phyloP scores from a whole-genome alignment of 37 sponge, comb jelly and placozoan species.

The Oopsacas minuta region DNA sequence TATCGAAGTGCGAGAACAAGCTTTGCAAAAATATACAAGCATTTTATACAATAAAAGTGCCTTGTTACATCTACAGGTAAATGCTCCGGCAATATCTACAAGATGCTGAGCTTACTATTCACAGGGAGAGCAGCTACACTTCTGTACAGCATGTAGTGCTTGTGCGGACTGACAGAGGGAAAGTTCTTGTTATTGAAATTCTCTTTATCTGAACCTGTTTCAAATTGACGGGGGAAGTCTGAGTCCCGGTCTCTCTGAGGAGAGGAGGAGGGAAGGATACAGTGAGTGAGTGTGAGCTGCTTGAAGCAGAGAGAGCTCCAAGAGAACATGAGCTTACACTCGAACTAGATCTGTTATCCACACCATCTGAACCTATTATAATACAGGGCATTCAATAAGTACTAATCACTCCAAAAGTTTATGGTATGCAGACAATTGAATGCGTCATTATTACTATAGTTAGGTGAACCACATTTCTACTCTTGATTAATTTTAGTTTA shows the following conservation, averaged over 20 bases:
- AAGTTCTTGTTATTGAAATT: not conserved
- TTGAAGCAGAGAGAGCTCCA: not conserved
- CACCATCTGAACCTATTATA: not conserved
- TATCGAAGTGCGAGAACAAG: slow-evolving; percentile 19
- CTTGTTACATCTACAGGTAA: not conserved
- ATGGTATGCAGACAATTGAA: too few species aligned
- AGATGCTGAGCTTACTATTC: not conserved
- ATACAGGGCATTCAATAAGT: too few species aligned
- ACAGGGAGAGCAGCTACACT: not conserved
- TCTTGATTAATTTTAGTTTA: too few species aligned
- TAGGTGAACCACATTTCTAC: too few species aligned
- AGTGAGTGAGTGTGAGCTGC: not conserved
- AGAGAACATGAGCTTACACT: not conserved
- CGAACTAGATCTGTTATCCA: not conserved
- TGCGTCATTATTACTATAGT: too few species aligned
- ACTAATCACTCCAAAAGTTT: too few species aligned
- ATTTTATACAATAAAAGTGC: not conserved
- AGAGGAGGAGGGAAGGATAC: not conserved
- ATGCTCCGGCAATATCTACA: slow-evolving; percentile 1
- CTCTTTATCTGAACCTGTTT: not conserved
- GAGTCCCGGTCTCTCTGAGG: not conserved
- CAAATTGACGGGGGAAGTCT: not conserved
- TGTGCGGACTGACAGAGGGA: not conserved
- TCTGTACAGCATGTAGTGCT: slow-evolving; percentile 11
- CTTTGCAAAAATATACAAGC: slow-evolving; percentile 20